Percentiles rank a stretch among this genome's conserved stretches.
Conservation (phyloP, 2,797 vertebrate genomes). For the Halcyon smyrnensis region DNA sequence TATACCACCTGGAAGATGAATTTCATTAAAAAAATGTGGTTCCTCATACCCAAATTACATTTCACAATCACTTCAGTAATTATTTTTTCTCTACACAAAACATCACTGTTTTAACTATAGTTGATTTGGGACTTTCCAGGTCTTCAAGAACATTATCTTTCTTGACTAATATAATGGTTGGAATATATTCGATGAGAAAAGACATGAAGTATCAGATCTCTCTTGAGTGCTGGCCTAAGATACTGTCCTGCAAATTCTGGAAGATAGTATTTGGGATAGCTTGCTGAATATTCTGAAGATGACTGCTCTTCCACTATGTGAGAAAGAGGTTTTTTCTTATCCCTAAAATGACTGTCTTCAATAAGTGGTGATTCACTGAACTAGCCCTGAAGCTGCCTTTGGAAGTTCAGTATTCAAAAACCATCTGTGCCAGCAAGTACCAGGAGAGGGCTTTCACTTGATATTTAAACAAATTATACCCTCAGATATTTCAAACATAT, state of each 20-base stretch:
- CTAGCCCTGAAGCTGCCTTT: constrained; percentile 66
- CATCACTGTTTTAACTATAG: not conserved
- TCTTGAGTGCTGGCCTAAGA: not conserved
- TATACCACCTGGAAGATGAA: not conserved
- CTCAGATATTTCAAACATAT: constrained; percentile 61
- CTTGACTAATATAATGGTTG: not conserved
- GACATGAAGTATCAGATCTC: not conserved
- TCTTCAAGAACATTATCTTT: not conserved
- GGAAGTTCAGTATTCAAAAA: constrained; percentile 71
- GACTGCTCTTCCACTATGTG: not conserved
- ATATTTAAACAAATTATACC: constrained; percentile 67
- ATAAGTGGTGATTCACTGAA: constrained; percentile 63
- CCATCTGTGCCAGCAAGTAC: constrained; percentile 75
- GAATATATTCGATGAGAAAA: not conserved
- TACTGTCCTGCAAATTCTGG: not conserved
- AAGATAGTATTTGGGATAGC: not conserved
- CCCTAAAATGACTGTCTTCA: constrained; percentile 58
- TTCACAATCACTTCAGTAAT: not conserved
- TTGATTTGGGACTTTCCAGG: not conserved
- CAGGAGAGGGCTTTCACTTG: constrained; percentile 66
- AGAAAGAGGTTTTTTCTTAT: constrained; percentile 42
- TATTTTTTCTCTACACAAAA: constrained; percentile 7
- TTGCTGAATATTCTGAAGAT: not conserved
- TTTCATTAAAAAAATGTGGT: not conserved
- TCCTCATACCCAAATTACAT: not conserved